phyloP scores from a whole-genome alignment of 2,797 vertebrate genomes.

The Petrocephalus schoutedeni region DNA sequence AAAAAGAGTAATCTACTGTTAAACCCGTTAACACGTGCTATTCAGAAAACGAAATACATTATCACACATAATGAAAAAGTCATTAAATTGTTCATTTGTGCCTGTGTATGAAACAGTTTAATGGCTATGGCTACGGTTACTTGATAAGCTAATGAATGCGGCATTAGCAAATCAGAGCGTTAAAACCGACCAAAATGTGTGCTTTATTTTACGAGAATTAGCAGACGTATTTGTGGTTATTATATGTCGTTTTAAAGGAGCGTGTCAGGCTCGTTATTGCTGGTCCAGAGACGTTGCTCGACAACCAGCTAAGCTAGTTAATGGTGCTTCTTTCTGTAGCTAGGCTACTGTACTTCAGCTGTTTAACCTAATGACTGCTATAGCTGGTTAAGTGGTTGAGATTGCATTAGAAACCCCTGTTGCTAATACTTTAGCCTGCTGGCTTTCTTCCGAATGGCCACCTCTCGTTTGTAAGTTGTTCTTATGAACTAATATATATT shows the following conservation, averaged over 20 bases:
- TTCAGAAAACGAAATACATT: not conserved
- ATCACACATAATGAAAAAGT: not conserved
- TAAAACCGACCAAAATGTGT: not conserved
- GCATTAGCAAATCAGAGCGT: not conserved
- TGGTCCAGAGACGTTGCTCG: not conserved
- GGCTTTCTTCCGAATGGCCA: not conserved
- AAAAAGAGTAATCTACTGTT: not conserved
- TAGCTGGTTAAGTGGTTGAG: not conserved
- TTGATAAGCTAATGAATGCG: slow-evolving; percentile 11
- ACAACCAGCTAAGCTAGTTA: not conserved
- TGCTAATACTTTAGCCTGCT: not conserved
- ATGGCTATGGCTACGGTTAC: not conserved
- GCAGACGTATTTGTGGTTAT: not conserved
- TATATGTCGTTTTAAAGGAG: not conserved
- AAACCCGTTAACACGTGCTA: not conserved
- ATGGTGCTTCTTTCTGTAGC: not conserved
- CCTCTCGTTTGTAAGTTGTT: no score
- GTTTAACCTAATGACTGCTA: not conserved
- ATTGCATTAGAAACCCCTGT: not conserved
- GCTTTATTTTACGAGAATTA: not conserved
- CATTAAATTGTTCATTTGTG: slow-evolving; percentile 6
- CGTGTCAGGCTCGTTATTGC: not conserved
- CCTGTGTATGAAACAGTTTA: slow-evolving; percentile 1
- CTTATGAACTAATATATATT: not conserved
- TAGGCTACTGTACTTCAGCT: not conserved